Evolutionary conservation across 1,140 invertebrate genomes (phyloP).

Genomic region (Phortica variegata): DNA sequence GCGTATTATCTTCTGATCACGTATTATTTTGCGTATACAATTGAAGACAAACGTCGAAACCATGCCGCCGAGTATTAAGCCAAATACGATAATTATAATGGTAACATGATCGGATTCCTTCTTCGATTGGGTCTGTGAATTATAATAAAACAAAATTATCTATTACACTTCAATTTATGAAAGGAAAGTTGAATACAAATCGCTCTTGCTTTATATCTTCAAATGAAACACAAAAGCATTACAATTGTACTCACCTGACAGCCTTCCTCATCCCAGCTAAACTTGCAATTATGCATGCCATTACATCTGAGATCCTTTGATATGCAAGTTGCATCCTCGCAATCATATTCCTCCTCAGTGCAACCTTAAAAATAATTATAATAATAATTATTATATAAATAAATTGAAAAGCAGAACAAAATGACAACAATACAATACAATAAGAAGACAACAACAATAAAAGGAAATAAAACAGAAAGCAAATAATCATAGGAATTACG

Average conservation of each 20-base stretch:
- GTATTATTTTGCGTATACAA: conserved; percentile 78
- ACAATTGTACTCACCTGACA: conserved; percentile 67
- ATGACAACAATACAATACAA: neutral
- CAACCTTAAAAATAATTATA: conserved; percentile 23
- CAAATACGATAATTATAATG: conserved; percentile 87
- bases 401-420: neutral
- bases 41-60: conserved; percentile 83
- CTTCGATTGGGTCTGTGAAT: conserved; percentile 23
- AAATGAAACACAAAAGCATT: too few species aligned
- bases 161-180: too few species aligned
- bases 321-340: conserved; percentile 84
- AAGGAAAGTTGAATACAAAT: too few species aligned
- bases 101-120: conserved; percentile 70
- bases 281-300: conserved; percentile 73
- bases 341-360: conserved; percentile 71
- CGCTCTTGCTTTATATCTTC: too few species aligned
- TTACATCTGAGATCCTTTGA: conserved; percentile 72
- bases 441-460: neutral
- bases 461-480: neutral
- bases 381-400: neutral
- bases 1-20: conserved; percentile 81
- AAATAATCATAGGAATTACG: neutral
- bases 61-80: conserved; percentile 82
- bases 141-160: too few species aligned
- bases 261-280: conserved; percentile 78